Conservation (phyloP, 2,888 invertebrate genomes). For the Melinaea marsaeus region DNA sequence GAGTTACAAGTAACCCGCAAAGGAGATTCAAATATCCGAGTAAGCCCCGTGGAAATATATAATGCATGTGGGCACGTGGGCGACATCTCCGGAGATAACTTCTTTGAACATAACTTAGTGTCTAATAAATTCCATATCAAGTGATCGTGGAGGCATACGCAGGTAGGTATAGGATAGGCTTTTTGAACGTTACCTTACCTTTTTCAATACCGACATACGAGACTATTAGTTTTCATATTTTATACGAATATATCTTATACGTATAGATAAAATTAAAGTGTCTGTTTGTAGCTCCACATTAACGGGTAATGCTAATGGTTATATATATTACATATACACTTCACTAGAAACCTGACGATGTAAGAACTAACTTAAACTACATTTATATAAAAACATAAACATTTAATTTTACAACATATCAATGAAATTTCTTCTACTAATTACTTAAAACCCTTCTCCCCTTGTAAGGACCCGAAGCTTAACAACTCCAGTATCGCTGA, state of each 20-base stretch:
- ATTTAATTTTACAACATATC: too few relatives aligned
- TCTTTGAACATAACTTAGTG: conserved; percentile 30
- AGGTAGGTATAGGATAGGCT: conserved; percentile 19
- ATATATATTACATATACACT: too few relatives aligned
- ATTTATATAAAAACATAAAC: too few relatives aligned
- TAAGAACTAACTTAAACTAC: too few relatives aligned
- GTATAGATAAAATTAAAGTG: too few relatives aligned
- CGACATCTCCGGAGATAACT: conserved; percentile 31
- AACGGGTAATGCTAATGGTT: too few relatives aligned
- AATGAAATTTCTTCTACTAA: too few relatives aligned
- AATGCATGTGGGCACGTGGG: conserved; percentile 21
- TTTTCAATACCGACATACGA: conserved; percentile 1
- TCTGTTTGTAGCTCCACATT: too few relatives aligned
- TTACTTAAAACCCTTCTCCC: too few relatives aligned
- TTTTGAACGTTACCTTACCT: conserved; percentile 3
- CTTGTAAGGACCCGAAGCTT: too few relatives aligned
- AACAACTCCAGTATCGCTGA: too few relatives aligned
- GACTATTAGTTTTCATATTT: neutral
- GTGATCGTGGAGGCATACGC: conserved; percentile 27
- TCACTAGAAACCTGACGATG: too few relatives aligned
- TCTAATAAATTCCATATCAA: conserved; percentile 36
- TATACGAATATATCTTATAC: neutral
- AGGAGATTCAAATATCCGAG: conserved; percentile 23
- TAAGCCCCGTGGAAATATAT: conserved; percentile 28
- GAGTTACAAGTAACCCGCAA: conserved; percentile 1